Evolutionary conservation across 2,113 vertebrate genomes (phyloP), one percentile per base, ranked within the genome.

Genomic region (Holacanthus passer): DNA sequence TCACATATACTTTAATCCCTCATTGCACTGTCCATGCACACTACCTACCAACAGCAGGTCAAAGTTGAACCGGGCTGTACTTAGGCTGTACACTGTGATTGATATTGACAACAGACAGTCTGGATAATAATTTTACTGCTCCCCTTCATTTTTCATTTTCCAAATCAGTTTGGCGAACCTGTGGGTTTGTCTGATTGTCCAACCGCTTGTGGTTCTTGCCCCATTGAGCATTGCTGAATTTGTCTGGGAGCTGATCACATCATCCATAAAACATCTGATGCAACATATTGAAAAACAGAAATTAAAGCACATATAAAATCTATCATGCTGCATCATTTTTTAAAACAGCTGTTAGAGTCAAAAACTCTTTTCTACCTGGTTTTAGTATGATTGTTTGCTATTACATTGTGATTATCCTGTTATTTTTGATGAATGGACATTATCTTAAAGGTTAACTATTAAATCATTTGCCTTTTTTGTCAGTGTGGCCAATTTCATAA

Each of bases 401-500:
- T 55, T 17, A 14, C 12, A 56, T 35, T 32, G 31, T 56, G 60
- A 31, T 31, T 32, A 68, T 71, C 63, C 22, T 81, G 27, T 47
- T 47, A 16, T 4, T 11, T 24, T 47, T 39, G 35, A 16, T 41
- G 16, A 74, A 74, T 68, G 20, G 31, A 52, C 3, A 1, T 19
- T 55, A 78, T 59, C 35, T 47, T 53, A 22, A 75, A 67, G 81
- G 65, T 35, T 73, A 74, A 22, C 24, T 64, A 24, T 81, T 69
- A 67, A n/a, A 72, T 77, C 35, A 67, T 63, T 29, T 62, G 14
- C 19, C n/a, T 39, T 73, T 39, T 66, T 71, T 59, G n/a, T 20
- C 24, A 55, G 22, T 47, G 24, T 22, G 29, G 53, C 3, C 64
- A 16, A 3, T 65, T 66, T 72, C 65, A 2, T 32, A 9, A 19